Evolutionary conservation across 2,888 invertebrate species (phyloP).

Genomic region (Cerastis leucographa): DNA sequence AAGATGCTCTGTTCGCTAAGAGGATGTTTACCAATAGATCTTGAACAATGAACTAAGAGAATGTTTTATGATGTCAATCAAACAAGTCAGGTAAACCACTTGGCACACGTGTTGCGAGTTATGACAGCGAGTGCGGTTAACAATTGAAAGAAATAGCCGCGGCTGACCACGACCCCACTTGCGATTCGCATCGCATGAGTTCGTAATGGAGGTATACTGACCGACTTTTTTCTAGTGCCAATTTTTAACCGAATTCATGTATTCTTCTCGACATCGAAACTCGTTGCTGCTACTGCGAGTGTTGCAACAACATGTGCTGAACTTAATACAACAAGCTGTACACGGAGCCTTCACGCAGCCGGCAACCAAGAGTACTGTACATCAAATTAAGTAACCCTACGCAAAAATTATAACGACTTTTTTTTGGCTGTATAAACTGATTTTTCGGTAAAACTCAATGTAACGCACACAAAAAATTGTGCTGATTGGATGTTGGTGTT

Average conservation of each 20-base stretch:
- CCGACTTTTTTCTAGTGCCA: neutral
- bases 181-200: neutral
- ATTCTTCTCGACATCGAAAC: neutral
- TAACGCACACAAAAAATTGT: no score
- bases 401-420: no score
- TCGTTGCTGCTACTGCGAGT: neutral
- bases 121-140: neutral
- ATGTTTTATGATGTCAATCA: neutral
- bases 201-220: neutral
- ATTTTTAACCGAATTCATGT: neutral
- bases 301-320: neutral
- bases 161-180: neutral
- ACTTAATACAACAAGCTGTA: neutral
- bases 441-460: no score
- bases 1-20: neutral
- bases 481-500: no score
- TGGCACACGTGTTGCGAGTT: neutral
- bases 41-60: neutral
- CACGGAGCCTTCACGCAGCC: no score
- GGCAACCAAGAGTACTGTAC: no score
- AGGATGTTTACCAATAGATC: neutral
- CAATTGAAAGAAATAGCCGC: neutral
- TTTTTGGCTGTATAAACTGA: no score
- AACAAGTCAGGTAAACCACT: neutral
- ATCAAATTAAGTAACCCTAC: no score